A percentile compares a stretch with the other conserved stretches of the same genome.
Evolutionary conservation across 2,797 vertebrate species (phyloP).

Genomic region (Capromys pilorides): DNA sequence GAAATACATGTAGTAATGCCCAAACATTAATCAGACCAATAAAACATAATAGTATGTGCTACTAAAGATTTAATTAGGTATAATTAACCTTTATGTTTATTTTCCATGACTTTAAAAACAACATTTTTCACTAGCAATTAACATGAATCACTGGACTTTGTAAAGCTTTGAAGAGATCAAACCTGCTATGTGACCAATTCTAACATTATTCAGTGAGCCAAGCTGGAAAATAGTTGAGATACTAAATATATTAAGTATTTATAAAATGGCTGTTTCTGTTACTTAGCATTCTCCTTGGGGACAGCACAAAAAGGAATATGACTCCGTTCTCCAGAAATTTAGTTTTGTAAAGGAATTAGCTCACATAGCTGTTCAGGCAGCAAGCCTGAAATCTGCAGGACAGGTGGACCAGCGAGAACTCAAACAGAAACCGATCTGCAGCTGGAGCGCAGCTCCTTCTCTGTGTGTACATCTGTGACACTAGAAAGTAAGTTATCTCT

Average conservation of each 20-base stretch:
- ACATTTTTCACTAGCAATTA: conserved; percentile 38
- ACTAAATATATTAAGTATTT: background rate
- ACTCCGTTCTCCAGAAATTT: background rate
- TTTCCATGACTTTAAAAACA: conserved; percentile 23
- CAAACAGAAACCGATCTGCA: background rate
- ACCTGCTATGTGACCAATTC: background rate
- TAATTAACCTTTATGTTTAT: conserved; percentile 55
- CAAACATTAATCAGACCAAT: background rate
- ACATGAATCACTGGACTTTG: background rate
- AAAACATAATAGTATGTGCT: background rate
- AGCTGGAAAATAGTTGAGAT: conserved; percentile 9
- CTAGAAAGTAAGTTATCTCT: background rate
- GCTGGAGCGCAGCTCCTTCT: background rate
- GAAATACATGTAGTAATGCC: background rate
- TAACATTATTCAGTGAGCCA: background rate
- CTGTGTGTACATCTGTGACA: background rate
- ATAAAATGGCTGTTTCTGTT: background rate
- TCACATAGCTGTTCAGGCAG: background rate
- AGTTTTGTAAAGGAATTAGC: background rate
- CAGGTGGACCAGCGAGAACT: background rate
- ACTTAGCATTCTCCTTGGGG: background rate
- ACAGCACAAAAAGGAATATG: background rate
- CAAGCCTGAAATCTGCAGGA: background rate
- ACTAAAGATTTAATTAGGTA: conserved; percentile 34
- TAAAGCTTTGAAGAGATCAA: conserved; percentile 51